Conservation (phyloP, 2,888 invertebrate species). For the Cybosia mesomella region DNA sequence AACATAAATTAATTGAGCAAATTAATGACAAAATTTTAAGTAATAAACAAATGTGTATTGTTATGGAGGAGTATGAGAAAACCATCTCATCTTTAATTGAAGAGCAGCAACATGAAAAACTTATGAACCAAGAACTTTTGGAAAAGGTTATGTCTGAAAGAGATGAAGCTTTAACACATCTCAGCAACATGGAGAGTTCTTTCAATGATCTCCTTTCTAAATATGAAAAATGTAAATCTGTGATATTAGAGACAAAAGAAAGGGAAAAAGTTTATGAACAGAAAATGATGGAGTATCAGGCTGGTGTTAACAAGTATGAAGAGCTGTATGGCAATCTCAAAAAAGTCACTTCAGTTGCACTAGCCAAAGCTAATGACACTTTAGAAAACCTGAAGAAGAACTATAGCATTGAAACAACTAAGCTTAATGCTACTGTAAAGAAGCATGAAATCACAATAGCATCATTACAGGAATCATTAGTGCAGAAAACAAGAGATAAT, state of each 20-base stretch:
- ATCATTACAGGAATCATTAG: constrained; percentile 93
- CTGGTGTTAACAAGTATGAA: constrained; percentile 91
- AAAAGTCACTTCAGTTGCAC: constrained; percentile 93
- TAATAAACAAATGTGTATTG: constrained; percentile 88
- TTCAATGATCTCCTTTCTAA: constrained; percentile 88
- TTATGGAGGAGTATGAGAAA: constrained; percentile 93
- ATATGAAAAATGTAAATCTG: constrained; percentile 89
- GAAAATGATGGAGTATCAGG: constrained; percentile 90
- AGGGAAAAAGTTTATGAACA: constrained; percentile 90
- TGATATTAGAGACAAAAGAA: constrained; percentile 83
- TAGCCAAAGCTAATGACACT: constrained; percentile 91
- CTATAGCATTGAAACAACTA: constrained; percentile 92
- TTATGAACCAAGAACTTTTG: constrained; percentile 79
- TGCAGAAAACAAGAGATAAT: constrained; percentile 96
- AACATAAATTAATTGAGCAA: constrained; percentile 71
- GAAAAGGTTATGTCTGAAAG: constrained; percentile 83
- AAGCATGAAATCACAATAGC: constrained; percentile 95
- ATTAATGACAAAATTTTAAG: constrained; percentile 73
- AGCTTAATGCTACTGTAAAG: constrained; percentile 94
- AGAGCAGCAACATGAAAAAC: constrained; percentile 90
- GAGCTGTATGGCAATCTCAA: constrained; percentile 94
- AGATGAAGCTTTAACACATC: constrained; percentile 87
- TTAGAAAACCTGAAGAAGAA: constrained; percentile 91
- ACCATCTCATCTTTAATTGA: constrained; percentile 91
- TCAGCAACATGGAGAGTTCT: constrained; percentile 88